These are phyloP conservation scores for Terebella lapidaria DNA, from an alignment of 2,888 invertebrate species.

Conservation along the genomic window DNA sequence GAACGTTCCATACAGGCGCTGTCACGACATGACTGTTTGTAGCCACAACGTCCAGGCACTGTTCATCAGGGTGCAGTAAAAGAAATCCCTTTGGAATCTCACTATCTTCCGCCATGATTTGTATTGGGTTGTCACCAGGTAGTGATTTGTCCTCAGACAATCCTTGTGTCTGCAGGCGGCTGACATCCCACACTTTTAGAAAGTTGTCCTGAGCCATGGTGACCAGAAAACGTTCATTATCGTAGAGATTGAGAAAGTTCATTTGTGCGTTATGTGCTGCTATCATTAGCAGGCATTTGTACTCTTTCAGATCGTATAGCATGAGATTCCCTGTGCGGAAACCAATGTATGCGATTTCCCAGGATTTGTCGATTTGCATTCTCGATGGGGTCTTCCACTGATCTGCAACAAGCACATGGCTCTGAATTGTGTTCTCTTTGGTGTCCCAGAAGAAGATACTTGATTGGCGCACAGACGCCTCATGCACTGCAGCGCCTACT, in stretches of 20 bases:
- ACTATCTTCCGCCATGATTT: no score
- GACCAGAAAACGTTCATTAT: constrained; percentile 4
- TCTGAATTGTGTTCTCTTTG: background rate
- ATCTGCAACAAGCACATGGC: background rate
- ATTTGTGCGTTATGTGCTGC: constrained; percentile 15
- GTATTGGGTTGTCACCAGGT: background rate
- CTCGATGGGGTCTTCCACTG: constrained; percentile 4
- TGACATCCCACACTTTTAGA: constrained; percentile 17
- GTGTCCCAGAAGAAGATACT: constrained; percentile 5
- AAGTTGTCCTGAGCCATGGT: constrained; percentile 14
- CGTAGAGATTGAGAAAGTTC: constrained; percentile 3
- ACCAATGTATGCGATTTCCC: constrained; percentile 15
- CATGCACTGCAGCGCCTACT: constrained; percentile 1
- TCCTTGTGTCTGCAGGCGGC: background rate
- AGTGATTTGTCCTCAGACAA: no score
- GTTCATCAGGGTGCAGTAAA: constrained; percentile 12
- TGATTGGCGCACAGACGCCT: background rate
- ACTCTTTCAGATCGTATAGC: constrained; percentile 4
- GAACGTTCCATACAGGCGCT: constrained; percentile 2
- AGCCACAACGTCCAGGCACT: constrained; percentile 14
- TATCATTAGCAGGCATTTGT: background rate
- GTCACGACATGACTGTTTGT: constrained; percentile 4
- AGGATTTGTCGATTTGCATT: constrained; percentile 6
- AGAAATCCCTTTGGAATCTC: background rate
- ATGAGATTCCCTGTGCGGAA: constrained; percentile 17